Evolutionary conservation across 2,888 invertebrate genomes (phyloP).

Genomic region (Sepioteuthis lessoniana): DNA sequence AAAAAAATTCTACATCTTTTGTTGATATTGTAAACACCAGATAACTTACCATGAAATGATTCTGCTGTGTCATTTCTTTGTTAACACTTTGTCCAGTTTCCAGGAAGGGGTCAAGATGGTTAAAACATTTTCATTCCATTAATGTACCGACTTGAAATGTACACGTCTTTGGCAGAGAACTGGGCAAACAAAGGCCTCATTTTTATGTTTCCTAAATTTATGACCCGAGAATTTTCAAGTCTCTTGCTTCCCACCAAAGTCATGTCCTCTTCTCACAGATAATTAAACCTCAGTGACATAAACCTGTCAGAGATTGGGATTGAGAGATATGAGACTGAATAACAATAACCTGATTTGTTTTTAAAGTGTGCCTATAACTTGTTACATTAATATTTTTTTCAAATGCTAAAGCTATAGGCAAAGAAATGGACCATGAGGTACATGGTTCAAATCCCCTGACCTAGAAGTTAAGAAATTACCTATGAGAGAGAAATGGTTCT

Average conservation of each 20-base stretch:
- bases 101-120: background rate
- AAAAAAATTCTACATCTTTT: too few species aligned
- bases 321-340: background rate
- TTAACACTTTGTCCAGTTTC: too few species aligned
- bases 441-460: background rate
- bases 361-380: background rate
- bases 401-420: background rate
- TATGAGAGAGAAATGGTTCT: too few species aligned
- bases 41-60: too few species aligned
- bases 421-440: background rate
- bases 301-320: background rate
- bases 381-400: background rate
- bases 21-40: too few species aligned
- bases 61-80: too few species aligned
- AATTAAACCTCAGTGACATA: background rate
- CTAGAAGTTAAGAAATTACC: too few species aligned
- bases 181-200: background rate
- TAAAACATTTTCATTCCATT: background rate
- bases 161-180: background rate
- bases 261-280: background rate
- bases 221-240: background rate
- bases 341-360: background rate
- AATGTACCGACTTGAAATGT: background rate
- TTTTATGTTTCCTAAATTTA: background rate
- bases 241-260: too few species aligned